Percentiles rank a stretch among this genome's conserved stretches.
phyloP scores from a whole-genome alignment of 2,113 vertebrate genomes.

The Heliornis fulica region DNA sequence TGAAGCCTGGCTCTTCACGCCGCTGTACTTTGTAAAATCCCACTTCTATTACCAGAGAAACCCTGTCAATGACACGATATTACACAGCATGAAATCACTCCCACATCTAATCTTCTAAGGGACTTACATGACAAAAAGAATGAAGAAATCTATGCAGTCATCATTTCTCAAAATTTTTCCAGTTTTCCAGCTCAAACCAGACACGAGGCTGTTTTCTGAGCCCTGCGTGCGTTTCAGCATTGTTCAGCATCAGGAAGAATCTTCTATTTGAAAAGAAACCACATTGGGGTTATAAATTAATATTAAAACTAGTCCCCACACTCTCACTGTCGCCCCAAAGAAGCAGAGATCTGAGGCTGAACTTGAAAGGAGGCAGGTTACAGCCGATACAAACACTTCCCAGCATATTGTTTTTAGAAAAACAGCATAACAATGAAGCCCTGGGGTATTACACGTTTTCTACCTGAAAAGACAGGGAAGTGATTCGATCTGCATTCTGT shows the following conservation, averaged over 20 bases:
- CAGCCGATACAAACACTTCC: background rate
- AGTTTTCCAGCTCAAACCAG: constrained; percentile 11
- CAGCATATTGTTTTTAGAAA: background rate
- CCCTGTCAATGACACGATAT: background rate
- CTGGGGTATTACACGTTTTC: background rate
- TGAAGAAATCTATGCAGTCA: background rate
- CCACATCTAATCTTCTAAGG: background rate
- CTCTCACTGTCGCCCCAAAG: background rate
- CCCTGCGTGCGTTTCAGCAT: background rate
- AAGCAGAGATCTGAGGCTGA: background rate
- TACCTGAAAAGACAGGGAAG: background rate
- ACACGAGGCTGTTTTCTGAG: background rate
- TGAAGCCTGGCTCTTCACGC: background rate
- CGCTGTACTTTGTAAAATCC: background rate
- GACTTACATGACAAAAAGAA: background rate
- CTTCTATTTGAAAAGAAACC: background rate
- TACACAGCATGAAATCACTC: constrained; percentile 36
- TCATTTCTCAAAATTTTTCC: background rate
- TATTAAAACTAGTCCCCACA: background rate
- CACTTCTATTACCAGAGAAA: constrained; percentile 4
- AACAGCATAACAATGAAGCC: background rate
- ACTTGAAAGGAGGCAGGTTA: background rate
- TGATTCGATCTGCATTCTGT: background rate
- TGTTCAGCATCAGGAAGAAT: background rate
- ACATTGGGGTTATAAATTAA: background rate